Evolutionary conservation across 2,797 vertebrate species (phyloP).

Genomic region (Sebastes minor): DNA sequence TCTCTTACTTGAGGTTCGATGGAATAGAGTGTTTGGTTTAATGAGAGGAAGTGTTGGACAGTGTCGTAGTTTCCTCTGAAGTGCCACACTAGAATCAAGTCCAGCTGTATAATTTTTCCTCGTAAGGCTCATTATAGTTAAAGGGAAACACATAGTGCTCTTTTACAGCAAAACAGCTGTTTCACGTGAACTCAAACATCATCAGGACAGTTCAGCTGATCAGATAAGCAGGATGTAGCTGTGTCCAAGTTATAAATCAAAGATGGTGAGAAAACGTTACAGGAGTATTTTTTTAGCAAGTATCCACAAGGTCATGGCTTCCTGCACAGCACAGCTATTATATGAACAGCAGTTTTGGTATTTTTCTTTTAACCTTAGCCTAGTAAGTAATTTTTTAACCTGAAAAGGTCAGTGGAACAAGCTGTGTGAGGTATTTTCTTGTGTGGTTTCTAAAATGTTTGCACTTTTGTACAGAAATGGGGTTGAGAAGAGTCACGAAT

Average conservation of each 20-base stretch:
- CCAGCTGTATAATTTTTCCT: constrained; percentile 28
- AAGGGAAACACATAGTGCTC: neutral
- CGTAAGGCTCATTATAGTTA: constrained; percentile 17
- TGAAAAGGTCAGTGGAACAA: neutral
- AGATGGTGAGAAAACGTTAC: neutral
- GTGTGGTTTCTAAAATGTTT: neutral
- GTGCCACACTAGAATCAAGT: constrained; percentile 26
- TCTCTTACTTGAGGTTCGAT: neutral
- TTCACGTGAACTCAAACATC: neutral
- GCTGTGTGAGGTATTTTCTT: neutral
- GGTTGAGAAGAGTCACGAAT: neutral
- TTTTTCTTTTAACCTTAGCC: neutral
- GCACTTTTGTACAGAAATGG: neutral
- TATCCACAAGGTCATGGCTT: neutral
- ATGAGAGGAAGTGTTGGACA: constrained; percentile 15
- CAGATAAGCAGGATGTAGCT: neutral
- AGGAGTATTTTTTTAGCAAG: neutral
- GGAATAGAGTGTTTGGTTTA: constrained; percentile 11
- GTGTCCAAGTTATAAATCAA: too few relatives aligned
- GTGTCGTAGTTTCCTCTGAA: constrained; percentile 16
- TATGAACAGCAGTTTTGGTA: neutral
- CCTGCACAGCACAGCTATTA: neutral
- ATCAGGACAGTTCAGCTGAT: neutral
- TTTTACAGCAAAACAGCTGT: constrained; percentile 16
- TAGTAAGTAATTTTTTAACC: neutral